Base-by-base conservation (phyloP, 2,888 invertebrate genomes). In the Rhagium mordax region DNA sequence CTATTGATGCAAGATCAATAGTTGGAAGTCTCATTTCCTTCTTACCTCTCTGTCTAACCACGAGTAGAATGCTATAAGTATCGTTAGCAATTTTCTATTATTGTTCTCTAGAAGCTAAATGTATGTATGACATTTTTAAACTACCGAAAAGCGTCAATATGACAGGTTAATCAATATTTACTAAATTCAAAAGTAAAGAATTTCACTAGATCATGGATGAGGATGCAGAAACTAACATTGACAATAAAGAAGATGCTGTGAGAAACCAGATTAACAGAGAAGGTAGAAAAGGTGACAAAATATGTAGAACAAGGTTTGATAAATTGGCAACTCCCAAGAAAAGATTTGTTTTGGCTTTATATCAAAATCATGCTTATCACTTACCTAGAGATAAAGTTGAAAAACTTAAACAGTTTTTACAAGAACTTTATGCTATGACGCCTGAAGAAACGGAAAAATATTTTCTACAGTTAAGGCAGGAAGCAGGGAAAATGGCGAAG, bases 361-460 rank as follows among this genome's bases (percentile, higher is more conserved):
- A 90, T 89, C 89, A 90, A 74, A 89, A 90, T 71, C 90, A 90
- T 78, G 89, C 89, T 20, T 84, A 85, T 21, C 82, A 88, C 16
- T 84, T 92, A 41, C 89, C 90, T 0, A 87, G 87, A 1, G 89
- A 89, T 0, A 85, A 90, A 48, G 85, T 89, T 24, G 90, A 90
- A 74, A 89, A 89, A 78, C 89, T 92, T 71, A 90, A 90, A 80
- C 89, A 89, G 48, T 88, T 89, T 1, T 81, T 92, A 0, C 91
- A 91, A 80, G 91, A 91, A 77, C 67, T 83, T 6, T 84, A 83
- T 65, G 83, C 86, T 2, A 87, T 86, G 86, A 82, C 86, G 0
- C 86, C 86, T 0, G 86, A 86, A 80, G 91, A 91, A 88, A 91
- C 91, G 0, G 91, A 91, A 78, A 89, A 89, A 80, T 91, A 91